Conservation (phyloP, 1,140 invertebrate species). For the Atta cephalotes region DNA sequence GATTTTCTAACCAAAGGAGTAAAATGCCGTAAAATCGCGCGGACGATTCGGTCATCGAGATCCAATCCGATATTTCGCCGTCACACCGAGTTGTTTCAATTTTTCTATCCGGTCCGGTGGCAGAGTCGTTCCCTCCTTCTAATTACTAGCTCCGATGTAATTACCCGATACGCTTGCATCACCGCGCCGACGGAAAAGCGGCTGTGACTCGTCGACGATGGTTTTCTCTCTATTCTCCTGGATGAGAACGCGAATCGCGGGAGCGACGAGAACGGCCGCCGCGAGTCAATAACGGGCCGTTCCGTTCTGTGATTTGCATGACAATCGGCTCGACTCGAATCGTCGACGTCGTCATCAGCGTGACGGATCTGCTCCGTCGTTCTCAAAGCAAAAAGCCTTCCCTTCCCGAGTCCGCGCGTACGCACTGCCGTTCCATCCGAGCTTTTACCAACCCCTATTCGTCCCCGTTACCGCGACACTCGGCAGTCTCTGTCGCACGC, state of each 20-base stretch:
- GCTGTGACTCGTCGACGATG: not conserved
- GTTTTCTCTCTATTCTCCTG: slow-evolving; percentile 37
- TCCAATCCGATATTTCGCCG: slow-evolving; percentile 10
- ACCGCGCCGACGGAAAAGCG: slow-evolving; percentile 29
- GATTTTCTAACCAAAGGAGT: slow-evolving; percentile 21
- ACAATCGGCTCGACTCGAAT: slow-evolving; percentile 79
- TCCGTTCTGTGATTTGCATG: slow-evolving; percentile 81
- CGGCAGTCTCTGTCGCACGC: slow-evolving; percentile 60
- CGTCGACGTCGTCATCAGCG: slow-evolving; percentile 74
- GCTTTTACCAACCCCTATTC: slow-evolving; percentile 78
- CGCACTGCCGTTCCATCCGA: slow-evolving; percentile 75
- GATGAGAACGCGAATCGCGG: slow-evolving; percentile 66
- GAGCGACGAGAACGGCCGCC: slow-evolving; percentile 62
- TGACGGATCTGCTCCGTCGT: slow-evolving; percentile 77
- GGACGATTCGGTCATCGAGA: slow-evolving; percentile 56
- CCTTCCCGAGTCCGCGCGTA: slow-evolving; percentile 63
- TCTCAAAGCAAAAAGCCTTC: slow-evolving; percentile 79
- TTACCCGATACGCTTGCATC: slow-evolving; percentile 38
- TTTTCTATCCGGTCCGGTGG: slow-evolving; percentile 36
- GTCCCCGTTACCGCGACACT: slow-evolving; percentile 57
- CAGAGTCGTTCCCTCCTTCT: slow-evolving; percentile 51
- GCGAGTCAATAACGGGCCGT: slow-evolving; percentile 80
- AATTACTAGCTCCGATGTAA: slow-evolving; percentile 63
- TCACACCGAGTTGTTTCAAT: slow-evolving; percentile 66
- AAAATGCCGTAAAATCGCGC: slow-evolving; percentile 68